These are phyloP conservation scores for Pimephales promelas DNA, from an alignment of 2,113 vertebrate species.

Conservation along the genomic window DNA sequence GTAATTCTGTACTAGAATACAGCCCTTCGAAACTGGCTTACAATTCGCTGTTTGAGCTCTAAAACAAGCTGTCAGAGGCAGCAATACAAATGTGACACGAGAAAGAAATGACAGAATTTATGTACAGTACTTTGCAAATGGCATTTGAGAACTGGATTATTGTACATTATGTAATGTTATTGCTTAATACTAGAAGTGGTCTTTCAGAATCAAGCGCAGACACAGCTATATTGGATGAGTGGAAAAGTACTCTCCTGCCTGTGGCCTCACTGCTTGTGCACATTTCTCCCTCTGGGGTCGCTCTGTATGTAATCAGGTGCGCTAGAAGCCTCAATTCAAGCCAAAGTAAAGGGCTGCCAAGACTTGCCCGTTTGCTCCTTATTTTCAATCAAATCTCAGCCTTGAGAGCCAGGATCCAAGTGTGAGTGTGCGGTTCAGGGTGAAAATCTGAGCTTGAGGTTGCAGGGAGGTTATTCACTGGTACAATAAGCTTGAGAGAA, in stretches of 20 bases:
- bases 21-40: neutral
- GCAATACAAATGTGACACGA: neutral
- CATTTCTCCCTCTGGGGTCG: conserved; percentile 53
- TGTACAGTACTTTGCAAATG: neutral
- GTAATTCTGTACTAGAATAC: neutral
- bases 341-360: conserved; percentile 43
- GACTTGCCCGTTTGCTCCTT: conserved; percentile 30
- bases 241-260: conserved; percentile 64
- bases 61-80: neutral
- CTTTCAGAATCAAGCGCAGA: conserved; percentile 6
- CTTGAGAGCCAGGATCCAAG: conserved; percentile 15
- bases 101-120: neutral
- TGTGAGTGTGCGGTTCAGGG: neutral
- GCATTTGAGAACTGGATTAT: neutral
- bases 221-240: conserved; percentile 43
- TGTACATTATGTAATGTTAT: neutral
- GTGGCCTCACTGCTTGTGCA: conserved; percentile 43
- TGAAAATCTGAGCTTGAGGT: neutral
- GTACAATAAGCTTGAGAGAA: neutral
- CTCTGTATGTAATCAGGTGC: conserved; percentile 62
- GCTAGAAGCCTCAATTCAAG: conserved; percentile 26
- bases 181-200: neutral
- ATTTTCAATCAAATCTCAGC: conserved; percentile 35
- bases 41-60: neutral
- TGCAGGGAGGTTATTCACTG: neutral